These are phyloP conservation scores for Mionectes olivaceus DNA, from an alignment of 2,797 vertebrate species.

Conservation along the genomic window DNA sequence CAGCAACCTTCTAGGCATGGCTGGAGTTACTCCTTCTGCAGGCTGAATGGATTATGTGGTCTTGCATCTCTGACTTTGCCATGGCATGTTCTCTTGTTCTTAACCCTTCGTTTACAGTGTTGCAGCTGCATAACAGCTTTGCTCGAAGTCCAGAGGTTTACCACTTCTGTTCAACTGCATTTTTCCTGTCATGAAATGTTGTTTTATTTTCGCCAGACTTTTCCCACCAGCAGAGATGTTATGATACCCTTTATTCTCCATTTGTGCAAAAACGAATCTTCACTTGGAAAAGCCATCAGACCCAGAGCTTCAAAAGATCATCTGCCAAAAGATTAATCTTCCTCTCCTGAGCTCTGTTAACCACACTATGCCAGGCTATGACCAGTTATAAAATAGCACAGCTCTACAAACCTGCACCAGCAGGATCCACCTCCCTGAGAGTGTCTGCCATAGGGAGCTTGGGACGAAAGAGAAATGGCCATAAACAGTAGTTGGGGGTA, in stretches of 20 bases:
- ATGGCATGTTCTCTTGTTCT: conserved; percentile 9
- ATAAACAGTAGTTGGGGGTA: background rate
- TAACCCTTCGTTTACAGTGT: conserved; percentile 28
- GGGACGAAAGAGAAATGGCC: background rate
- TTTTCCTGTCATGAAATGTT: background rate
- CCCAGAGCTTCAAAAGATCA: background rate
- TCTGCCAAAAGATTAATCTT: background rate
- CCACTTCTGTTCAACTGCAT: background rate
- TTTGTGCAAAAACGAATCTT: background rate
- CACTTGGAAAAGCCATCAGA: background rate
- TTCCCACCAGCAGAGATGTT: background rate
- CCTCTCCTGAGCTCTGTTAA: background rate
- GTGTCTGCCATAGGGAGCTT: background rate
- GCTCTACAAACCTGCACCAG: background rate
- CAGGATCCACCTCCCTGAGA: background rate
- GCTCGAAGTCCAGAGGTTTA: background rate
- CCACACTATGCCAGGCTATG: fast-evolving
- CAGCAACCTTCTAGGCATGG: conserved; percentile 57
- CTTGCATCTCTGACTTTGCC: conserved; percentile 27
- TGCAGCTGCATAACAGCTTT: background rate
- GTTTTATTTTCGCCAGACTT: background rate
- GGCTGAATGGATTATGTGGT: conserved; percentile 12
- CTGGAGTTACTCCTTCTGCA: background rate
- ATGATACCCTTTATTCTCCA: background rate
- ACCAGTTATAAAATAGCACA: background rate